Percentiles rank a stretch among this genome's conserved stretches.
Evolutionary conservation across 2,888 invertebrate species (phyloP).

Genomic region (Meta bourneti): DNA sequence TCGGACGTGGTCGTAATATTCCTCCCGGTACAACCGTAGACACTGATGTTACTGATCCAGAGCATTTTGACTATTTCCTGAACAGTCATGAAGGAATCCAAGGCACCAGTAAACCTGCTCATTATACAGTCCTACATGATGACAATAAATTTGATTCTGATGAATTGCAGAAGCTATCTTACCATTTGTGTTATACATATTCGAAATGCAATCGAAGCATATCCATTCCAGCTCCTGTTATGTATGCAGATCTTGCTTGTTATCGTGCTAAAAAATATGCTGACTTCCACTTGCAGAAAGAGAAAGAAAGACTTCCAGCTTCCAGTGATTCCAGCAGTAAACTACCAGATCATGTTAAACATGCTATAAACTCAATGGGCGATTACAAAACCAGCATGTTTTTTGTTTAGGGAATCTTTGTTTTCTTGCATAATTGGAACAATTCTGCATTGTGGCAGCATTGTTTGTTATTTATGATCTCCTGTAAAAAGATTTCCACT

Average conservation of each 20-base stretch:
- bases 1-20: conserved; percentile 85
- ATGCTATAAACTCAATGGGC: conserved; percentile 57
- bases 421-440: too few species aligned
- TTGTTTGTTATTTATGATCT: too few species aligned
- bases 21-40: conserved; percentile 94
- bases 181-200: conserved; percentile 79
- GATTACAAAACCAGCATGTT: conserved; percentile 39
- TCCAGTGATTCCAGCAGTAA: conserved; percentile 15
- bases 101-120: conserved; percentile 79
- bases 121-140: conserved; percentile 78
- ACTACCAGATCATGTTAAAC: conserved; percentile 31
- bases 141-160: conserved; percentile 77
- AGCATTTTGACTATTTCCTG: conserved; percentile 93
- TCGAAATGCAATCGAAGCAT: conserved; percentile 79
- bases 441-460: too few species aligned
- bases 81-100: conserved; percentile 85
- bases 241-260: conserved; percentile 78
- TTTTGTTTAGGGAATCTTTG: conserved; percentile 17
- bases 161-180: conserved; percentile 77
- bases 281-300: conserved; percentile 36
- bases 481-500: too few species aligned
- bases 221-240: conserved; percentile 79
- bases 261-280: conserved; percentile 77
- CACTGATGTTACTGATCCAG: conserved; percentile 90
- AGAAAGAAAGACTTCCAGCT: background rate